Evolutionary conservation across 2,888 invertebrate genomes (phyloP).

Genomic region (Tinea pellionella): DNA sequence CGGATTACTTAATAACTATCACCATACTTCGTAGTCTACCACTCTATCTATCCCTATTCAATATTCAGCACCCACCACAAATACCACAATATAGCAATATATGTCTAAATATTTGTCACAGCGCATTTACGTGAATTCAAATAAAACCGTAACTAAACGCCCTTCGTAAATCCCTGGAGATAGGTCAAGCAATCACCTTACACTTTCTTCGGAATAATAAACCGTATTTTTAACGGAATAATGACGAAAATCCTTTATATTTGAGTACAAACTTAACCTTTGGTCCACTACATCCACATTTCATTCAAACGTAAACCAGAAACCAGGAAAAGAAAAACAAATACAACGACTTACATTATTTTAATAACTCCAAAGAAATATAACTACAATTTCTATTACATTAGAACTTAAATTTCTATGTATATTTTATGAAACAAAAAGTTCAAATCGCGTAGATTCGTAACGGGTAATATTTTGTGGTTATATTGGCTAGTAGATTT

Average conservation of each 20-base stretch:
- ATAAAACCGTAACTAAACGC: constrained; percentile 64
- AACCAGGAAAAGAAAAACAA: background rate
- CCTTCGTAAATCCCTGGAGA: constrained; percentile 52
- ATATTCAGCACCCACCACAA: constrained; percentile 50
- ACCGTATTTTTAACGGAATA: constrained; percentile 23
- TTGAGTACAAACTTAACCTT: background rate
- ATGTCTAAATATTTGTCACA: constrained; percentile 67
- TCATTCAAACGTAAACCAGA: constrained; percentile 10
- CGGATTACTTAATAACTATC: no score
- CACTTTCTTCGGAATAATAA: constrained; percentile 16
- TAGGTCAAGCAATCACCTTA: constrained; percentile 39
- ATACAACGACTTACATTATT: background rate
- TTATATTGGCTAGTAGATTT: constrained; percentile 56
- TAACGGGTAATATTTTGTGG: constrained; percentile 61
- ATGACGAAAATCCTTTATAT: constrained; percentile 23
- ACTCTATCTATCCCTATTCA: constrained; percentile 26
- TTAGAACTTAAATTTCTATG: background rate
- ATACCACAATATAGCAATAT: no score
- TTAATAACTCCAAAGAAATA: background rate
- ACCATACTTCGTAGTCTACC: no score
- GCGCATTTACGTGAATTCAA: constrained; percentile 56
- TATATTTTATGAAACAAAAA: constrained; percentile 20
- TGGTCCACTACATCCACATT: constrained; percentile 5
- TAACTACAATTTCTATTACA: background rate
- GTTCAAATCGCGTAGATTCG: constrained; percentile 45